Evolutionary conservation across 2,113 vertebrate species (phyloP), one percentile per base, ranked within the genome.

Genomic region (Larimichthys polyactis): DNA sequence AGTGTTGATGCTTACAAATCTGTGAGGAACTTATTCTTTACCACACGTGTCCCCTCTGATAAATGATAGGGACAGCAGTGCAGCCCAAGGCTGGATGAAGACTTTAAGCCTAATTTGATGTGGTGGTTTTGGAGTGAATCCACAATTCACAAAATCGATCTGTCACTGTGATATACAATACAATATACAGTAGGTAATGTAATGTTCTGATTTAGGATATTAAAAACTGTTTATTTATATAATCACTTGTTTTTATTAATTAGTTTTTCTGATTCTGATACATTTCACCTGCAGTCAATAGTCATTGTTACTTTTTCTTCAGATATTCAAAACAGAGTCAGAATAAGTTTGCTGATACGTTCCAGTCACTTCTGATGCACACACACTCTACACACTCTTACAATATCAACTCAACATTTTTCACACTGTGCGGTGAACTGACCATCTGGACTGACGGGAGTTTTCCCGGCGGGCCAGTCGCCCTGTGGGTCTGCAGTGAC

Each of bases 1-100:
- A 93, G 83, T 91, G 80, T 93, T 89, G 88, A 66, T 69, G 63
- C 83, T 90, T 89, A 4, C 58, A 79, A 78, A 24, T 36, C 49
- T 43, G 46, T 2, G 36, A 77, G 78, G 3, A 75, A 40, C 11
- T 69, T 69, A 55, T 32, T 46, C 77, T 79, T 14, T 51, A 48
- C 46, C 80, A 75, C 78, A 58, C 22, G 12, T 54, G 74, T 72
- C 65, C n/a, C 11, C 44, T 62, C 72, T 84, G 87, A 90, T 75
- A 81, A 87, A 89, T 73, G 87, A 89, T 71, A 72, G 72, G 75
- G 63, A 78, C 64, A 88, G 76, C 67, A 71, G 84, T 24, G 49
- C 68, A 68, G 84, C 80, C 72, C 65, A 75, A 81, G 74, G 81
- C 84, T 22, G 27, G 71, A 83, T 6, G 54, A 43, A 36, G 80